These are phyloP conservation scores for Diabrotica undecimpunctata DNA, from an alignment of 1,140 invertebrate genomes.

Conservation along the genomic window DNA sequence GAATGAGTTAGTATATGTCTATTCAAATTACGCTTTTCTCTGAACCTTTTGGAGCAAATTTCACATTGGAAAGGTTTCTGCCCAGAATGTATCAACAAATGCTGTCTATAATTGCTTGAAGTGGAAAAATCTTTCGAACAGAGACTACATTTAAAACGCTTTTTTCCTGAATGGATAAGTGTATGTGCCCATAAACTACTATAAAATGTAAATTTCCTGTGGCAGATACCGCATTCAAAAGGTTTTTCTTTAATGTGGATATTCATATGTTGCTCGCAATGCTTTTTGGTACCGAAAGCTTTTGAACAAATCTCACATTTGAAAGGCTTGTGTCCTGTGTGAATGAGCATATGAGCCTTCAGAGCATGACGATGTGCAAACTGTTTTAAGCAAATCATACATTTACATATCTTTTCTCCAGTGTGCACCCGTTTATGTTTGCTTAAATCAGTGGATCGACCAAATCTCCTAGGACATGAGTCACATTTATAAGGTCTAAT, in stretches of 20 bases:
- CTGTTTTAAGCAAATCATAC: not conserved
- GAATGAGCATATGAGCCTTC: not conserved
- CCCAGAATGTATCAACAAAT: not conserved
- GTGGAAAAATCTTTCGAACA: not conserved
- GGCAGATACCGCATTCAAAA: not conserved
- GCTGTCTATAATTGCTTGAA: not conserved
- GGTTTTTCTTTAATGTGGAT: not conserved
- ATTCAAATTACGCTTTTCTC: conserved; percentile 2
- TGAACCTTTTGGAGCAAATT: conserved; percentile 3
- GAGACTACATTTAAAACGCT: conserved; percentile 4
- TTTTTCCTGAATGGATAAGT: not conserved
- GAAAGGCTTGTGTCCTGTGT: conserved; percentile 5
- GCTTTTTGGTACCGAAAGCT: not conserved
- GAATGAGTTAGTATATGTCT: not conserved
- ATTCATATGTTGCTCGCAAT: conserved; percentile 2
- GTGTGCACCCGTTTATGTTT: not conserved
- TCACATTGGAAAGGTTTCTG: conserved; percentile 7
- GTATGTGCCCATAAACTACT: not conserved
- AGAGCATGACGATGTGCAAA: not conserved
- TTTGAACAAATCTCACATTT: conserved; percentile 11
- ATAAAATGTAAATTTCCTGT: too few relatives aligned
- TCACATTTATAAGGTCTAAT: conserved; percentile 9
- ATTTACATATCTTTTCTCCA: not conserved
- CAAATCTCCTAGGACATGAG: conserved; percentile 5
- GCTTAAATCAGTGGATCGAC: not conserved